A percentile compares a stretch with the other conserved stretches of the same genome.
phyloP scores from a whole-genome alignment of 2,797 vertebrate species.

The Lacerta bilineata region DNA sequence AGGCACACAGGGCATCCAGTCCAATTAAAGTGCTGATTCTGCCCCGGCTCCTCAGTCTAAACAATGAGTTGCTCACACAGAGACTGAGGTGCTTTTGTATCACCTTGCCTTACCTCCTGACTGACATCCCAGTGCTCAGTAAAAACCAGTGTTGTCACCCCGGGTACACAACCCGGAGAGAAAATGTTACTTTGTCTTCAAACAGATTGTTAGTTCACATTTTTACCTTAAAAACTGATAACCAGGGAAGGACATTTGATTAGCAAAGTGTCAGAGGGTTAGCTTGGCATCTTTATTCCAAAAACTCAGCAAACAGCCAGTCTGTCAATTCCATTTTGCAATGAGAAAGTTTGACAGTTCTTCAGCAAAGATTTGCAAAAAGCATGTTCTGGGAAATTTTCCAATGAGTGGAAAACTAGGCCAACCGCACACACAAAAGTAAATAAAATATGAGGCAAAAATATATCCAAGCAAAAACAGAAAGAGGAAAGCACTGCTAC shows the following conservation, averaged over 20 bases:
- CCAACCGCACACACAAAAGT: constrained; percentile 48
- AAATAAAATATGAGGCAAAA: constrained; percentile 56
- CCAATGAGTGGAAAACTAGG: constrained; percentile 59
- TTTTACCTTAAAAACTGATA: constrained; percentile 5
- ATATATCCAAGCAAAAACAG: background rate
- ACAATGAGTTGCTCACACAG: background rate
- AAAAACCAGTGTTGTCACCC: background rate
- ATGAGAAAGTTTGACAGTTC: constrained; percentile 44
- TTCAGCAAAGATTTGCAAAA: constrained; percentile 44
- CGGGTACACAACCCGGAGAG: background rate
- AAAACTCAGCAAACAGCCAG: constrained; percentile 29
- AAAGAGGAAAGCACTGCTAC: constrained; percentile 45
- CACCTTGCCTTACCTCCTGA: background rate
- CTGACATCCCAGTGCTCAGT: background rate
- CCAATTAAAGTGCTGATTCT: too few species aligned
- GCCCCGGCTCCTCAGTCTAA: background rate
- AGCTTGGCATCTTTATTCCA: constrained; percentile 30
- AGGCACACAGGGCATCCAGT: too few species aligned
- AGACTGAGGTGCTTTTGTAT: background rate
- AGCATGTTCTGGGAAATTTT: constrained; percentile 51
- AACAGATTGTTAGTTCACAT: background rate
- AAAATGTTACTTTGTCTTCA: background rate
- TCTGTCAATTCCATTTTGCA: constrained; percentile 38
- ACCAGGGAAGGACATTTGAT: background rate
- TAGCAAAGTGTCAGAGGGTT: constrained; percentile 19